A percentile compares a stretch with the other conserved stretches of the same genome.
phyloP scores from a whole-genome alignment of 1,140 invertebrate species.

The Trichogramma pretiosum region DNA sequence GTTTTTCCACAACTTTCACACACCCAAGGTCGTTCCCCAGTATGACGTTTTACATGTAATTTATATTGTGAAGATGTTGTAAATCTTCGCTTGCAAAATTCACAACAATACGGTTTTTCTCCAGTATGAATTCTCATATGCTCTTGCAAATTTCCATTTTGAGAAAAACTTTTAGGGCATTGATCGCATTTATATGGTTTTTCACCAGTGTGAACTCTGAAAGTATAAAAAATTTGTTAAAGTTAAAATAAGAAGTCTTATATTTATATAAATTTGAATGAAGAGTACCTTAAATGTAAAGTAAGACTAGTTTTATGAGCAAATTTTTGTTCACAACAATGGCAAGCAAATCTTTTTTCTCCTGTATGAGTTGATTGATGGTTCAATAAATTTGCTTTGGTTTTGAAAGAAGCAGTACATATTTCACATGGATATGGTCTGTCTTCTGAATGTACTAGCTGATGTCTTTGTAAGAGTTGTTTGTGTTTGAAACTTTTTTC shows the following conservation, averaged over 20 bases:
- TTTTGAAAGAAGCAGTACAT: slow-evolving; percentile 60
- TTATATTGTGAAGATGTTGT: slow-evolving; percentile 61
- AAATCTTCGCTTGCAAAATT: slow-evolving; percentile 61
- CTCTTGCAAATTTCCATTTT: slow-evolving; percentile 54
- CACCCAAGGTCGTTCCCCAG: slow-evolving; percentile 53
- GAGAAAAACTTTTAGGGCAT: slow-evolving; percentile 54
- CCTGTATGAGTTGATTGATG: slow-evolving; percentile 61
- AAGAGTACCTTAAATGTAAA: slow-evolving; percentile 51
- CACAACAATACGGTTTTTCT: slow-evolving; percentile 57
- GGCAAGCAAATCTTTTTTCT: slow-evolving; percentile 64
- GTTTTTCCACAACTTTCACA: slow-evolving; percentile 53
- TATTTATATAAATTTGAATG: slow-evolving; percentile 7
- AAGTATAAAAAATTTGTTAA: slow-evolving; percentile 8
- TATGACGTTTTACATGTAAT: slow-evolving; percentile 54
- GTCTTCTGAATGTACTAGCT: slow-evolving; percentile 59
- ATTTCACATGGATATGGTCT: slow-evolving; percentile 53
- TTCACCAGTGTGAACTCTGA: slow-evolving; percentile 46
- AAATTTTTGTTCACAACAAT: slow-evolving; percentile 67
- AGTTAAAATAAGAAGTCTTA: too few relatives aligned
- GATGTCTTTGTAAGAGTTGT: slow-evolving; percentile 58
- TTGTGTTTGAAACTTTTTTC: slow-evolving; percentile 62
- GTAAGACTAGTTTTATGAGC: slow-evolving; percentile 65
- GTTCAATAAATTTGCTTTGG: slow-evolving; percentile 60
- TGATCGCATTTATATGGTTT: slow-evolving; percentile 54
- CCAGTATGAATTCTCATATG: slow-evolving; percentile 54